Percentiles rank a stretch among this genome's conserved stretches.
phyloP scores from a whole-genome alignment of 1,140 invertebrate genomes.

The Hycleus cichorii region DNA sequence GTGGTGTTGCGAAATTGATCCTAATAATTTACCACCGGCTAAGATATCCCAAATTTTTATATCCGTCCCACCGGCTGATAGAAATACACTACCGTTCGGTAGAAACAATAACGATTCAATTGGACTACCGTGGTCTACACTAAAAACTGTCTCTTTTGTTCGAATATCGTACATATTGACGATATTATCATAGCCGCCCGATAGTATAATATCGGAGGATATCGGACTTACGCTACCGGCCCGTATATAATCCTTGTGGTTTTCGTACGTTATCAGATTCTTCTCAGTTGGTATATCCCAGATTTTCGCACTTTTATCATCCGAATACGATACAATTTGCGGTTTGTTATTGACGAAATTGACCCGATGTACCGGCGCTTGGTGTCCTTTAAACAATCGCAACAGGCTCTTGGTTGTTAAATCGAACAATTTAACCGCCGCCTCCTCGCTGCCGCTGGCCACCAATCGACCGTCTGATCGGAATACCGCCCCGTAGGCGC shows the following conservation, averaged over 20 bases:
- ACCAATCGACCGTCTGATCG: slow-evolving; percentile 78
- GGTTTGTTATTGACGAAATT: slow-evolving; percentile 73
- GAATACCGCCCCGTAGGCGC: slow-evolving; percentile 80
- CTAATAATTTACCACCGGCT: slow-evolving; percentile 73
- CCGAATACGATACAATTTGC: slow-evolving; percentile 82
- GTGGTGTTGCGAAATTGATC: slow-evolving; percentile 77
- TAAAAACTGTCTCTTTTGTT: slow-evolving; percentile 59
- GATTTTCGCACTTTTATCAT: slow-evolving; percentile 81
- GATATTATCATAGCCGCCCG: slow-evolving; percentile 90
- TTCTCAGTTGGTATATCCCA: slow-evolving; percentile 88
- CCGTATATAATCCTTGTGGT: slow-evolving; percentile 77
- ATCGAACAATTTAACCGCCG: slow-evolving; percentile 83
- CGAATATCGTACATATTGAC: slow-evolving; percentile 86
- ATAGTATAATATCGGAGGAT: slow-evolving; percentile 67
- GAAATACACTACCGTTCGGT: slow-evolving; percentile 81
- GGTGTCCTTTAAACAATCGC: slow-evolving; percentile 57
- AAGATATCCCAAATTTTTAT: slow-evolving; percentile 92
- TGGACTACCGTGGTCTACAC: slow-evolving; percentile 81
- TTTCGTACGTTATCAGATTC: slow-evolving; percentile 54
- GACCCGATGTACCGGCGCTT: slow-evolving; percentile 66
- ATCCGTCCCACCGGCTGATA: slow-evolving; percentile 87
- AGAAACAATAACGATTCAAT: slow-evolving; percentile 87
- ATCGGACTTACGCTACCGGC: slow-evolving; percentile 71
- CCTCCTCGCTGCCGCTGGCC: slow-evolving; percentile 82
- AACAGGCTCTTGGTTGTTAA: slow-evolving; percentile 69